Percentiles rank a stretch among this genome's conserved stretches.
Conservation (phyloP, 2,888 invertebrate genomes). For the Agrochola macilenta region DNA sequence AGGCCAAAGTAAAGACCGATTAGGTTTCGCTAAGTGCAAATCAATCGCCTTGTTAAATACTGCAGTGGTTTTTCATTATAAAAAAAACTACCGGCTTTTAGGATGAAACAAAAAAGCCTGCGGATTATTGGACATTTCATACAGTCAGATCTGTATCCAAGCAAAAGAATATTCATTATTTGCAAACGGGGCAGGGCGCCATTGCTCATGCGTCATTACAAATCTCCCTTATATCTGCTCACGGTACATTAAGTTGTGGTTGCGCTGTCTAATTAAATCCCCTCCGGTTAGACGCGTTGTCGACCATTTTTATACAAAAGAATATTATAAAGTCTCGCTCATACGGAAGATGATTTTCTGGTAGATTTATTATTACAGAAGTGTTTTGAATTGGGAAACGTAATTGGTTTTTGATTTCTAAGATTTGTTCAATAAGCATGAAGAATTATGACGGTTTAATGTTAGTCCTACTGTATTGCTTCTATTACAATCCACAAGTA, state of each 20-base stretch:
- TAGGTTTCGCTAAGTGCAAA: background rate
- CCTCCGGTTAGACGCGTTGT: slow-evolving; percentile 76
- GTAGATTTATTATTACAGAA: slow-evolving; percentile 33
- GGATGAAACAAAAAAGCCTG: slow-evolving; percentile 17
- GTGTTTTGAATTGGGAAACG: background rate
- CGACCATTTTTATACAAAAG: slow-evolving; percentile 75
- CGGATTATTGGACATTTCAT: slow-evolving; percentile 5
- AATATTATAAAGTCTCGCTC: slow-evolving; percentile 70
- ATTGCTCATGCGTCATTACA: slow-evolving; percentile 73
- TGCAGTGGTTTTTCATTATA: background rate
- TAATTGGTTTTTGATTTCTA: slow-evolving; percentile 13
- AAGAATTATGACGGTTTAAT: background rate
- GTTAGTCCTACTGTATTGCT: background rate
- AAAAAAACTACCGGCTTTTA: background rate
- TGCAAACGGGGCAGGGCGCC: slow-evolving; percentile 53
- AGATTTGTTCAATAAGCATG: no score
- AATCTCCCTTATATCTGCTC: slow-evolving; percentile 82
- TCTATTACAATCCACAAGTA: background rate
- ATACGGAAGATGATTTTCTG: slow-evolving; percentile 53
- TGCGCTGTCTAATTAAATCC: slow-evolving; percentile 86
- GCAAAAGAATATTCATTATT: slow-evolving; percentile 61
- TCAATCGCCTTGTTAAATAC: background rate
- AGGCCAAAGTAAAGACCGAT: background rate
- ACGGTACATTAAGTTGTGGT: slow-evolving; percentile 83
- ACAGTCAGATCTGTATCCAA: slow-evolving; percentile 19